These are phyloP conservation scores for Strigamia maritima DNA, from an alignment of 2,888 invertebrate genomes.

Conservation along the genomic window DNA sequence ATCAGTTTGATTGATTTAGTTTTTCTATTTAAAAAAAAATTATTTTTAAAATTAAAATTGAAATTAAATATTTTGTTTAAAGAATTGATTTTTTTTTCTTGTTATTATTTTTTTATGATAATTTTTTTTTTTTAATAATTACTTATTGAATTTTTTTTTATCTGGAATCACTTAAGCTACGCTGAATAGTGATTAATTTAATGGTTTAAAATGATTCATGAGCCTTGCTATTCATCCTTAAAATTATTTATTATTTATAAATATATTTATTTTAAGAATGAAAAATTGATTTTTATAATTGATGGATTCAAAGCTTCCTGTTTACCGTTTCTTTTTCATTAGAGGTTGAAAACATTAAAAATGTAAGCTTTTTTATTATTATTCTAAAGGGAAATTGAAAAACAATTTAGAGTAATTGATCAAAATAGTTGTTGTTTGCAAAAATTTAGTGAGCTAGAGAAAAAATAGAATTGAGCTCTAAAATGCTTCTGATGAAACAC, in stretches of 20 bases:
- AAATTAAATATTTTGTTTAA: background rate
- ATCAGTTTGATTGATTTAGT: background rate
- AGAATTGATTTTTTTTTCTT: too few species aligned
- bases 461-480: background rate
- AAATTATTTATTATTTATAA: background rate
- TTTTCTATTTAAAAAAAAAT: background rate
- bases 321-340: background rate
- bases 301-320: background rate
- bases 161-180: background rate
- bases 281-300: background rate
- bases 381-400: background rate
- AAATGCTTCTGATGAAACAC: background rate
- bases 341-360: background rate
- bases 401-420: background rate
- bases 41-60: background rate
- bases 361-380: background rate
- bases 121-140: background rate
- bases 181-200: background rate
- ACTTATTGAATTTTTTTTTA: background rate
- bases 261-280: conserved; percentile 1
- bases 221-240: background rate
- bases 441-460: background rate
- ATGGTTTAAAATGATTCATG: background rate
- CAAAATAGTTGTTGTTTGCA: background rate
- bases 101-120: background rate